phyloP scores from a whole-genome alignment of 2,888 invertebrate species.

The Smittia aterrima region DNA sequence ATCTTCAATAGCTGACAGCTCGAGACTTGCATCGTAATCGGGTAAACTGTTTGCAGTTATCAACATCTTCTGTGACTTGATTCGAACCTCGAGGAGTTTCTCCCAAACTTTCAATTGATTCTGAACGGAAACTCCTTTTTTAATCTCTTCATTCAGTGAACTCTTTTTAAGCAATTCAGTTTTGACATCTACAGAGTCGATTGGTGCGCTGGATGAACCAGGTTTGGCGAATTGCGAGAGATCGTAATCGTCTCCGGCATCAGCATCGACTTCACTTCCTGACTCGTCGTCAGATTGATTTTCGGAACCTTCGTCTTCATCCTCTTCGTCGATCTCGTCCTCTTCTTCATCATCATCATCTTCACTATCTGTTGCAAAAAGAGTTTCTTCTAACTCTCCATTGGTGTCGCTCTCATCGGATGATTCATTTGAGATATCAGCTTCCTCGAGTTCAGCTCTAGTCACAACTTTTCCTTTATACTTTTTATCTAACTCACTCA shows the following conservation, averaged over 20 bases:
- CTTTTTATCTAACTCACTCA: slow-evolving; percentile 68
- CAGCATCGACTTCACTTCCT: background rate
- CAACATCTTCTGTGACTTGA: slow-evolving; percentile 81
- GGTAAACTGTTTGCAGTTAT: slow-evolving; percentile 77
- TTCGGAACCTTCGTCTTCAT: slow-evolving; percentile 47
- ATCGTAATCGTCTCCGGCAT: slow-evolving; percentile 44
- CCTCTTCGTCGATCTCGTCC: slow-evolving; percentile 46
- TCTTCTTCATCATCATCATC: slow-evolving; percentile 42
- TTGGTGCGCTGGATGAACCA: background rate
- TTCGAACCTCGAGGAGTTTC: slow-evolving; percentile 77
- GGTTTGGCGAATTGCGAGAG: slow-evolving; percentile 12
- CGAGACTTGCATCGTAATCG: slow-evolving; percentile 57
- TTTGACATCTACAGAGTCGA: background rate
- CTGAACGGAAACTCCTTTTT: slow-evolving; percentile 67
- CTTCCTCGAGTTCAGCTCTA: slow-evolving; percentile 56
- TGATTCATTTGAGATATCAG: background rate
- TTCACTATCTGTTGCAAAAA: slow-evolving; percentile 24
- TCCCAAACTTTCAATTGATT: slow-evolving; percentile 81
- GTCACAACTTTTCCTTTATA: slow-evolving; percentile 73
- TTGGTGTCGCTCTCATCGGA: slow-evolving; percentile 13
- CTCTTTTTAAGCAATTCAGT: slow-evolving; percentile 57
- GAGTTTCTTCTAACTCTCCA: background rate
- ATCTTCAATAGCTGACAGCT: slow-evolving; percentile 53
- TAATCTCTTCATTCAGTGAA: slow-evolving; percentile 59
- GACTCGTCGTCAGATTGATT: too few relatives aligned